Evolutionary conservation across 2,113 vertebrate genomes (phyloP), one percentile per base, ranked within the genome.

Genomic region (Cettia cetti): DNA sequence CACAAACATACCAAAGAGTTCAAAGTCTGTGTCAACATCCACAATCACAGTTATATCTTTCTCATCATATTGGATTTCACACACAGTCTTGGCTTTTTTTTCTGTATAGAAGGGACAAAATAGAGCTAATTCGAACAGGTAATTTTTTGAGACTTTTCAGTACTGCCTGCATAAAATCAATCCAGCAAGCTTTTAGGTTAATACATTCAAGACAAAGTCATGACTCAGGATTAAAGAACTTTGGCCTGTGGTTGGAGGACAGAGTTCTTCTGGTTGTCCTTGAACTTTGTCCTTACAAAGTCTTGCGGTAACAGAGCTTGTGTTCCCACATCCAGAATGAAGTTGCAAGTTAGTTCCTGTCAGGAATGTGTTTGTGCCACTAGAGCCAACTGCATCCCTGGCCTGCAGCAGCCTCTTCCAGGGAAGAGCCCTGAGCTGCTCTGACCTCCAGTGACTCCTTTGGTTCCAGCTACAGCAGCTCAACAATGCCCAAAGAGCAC

Each of bases 51-150:
- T 57, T 54, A 96, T 20, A 37, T 63, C 89, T 64, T 94, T 96
- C 77, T 90, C 66, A 5, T 92, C 94, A 50, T 66, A 95, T 0
- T 94, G 96, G 59, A 97, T 56, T 83, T 96, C 89, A 82, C 96
- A 85, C 21, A 47, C 35, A 52, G 77, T 44, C 74, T 86, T 96
- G 42, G 71, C 44, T 96, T 93, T 94, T 53, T 94, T 95, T 90
- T 84, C 97, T 97, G 60, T 39, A 56, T 4, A 47, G 24, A 35
- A 77, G 77, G n/a, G 71, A 90, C 18, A 89, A 60, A 91, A 70
- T 0, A 59, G n/a, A 23, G 17, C 28, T 30, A 30, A 74, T 92
- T 69, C 60, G 30, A 82, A 15, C 30, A 60, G 23, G 26, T 72
- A 27, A 33, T 68, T 83, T 66, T 77, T 42, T n/a, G 57, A 78